Evolutionary conservation across 30 jellyfish, hydroid and myxozoan species (phyloP).

Genomic region (Nemopilema nomurai): DNA sequence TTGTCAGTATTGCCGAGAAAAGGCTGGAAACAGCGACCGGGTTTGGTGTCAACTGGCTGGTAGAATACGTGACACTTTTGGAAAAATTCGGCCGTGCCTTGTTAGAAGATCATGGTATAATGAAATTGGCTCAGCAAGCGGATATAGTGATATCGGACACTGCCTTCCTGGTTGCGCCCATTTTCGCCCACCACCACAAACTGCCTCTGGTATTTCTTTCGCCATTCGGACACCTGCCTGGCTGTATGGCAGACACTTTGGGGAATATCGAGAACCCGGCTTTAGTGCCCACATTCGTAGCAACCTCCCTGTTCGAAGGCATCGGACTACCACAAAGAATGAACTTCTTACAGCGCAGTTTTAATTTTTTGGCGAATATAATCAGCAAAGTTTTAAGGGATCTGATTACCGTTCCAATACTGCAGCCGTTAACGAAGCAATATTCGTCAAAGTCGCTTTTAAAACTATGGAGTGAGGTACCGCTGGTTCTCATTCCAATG

Average conservation of each 20-base stretch:
- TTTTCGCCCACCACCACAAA: conserved; percentile 61
- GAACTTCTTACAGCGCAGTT: conserved; percentile 66
- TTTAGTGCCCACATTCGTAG: conserved; percentile 50
- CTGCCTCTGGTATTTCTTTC: conserved; percentile 58
- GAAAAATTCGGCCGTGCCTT: conserved; percentile 37
- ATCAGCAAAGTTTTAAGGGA: conserved; percentile 41
- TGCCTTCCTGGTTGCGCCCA: conserved; percentile 46
- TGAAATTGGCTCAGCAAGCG: conserved; percentile 26
- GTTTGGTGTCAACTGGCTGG: conserved; percentile 67
- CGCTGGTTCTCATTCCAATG: conserved; percentile 66
- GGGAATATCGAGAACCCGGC: conserved; percentile 68
- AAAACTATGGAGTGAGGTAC: conserved; percentile 52
- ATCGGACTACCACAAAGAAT: conserved; percentile 64
- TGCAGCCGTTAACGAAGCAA: conserved; percentile 34
- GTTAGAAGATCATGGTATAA: conserved; percentile 32
- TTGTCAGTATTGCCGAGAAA: conserved; percentile 52
- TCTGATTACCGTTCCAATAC: conserved; percentile 31
- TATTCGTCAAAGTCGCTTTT: conserved; percentile 38
- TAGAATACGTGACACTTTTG: conserved; percentile 28
- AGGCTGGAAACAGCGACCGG: conserved; percentile 47
- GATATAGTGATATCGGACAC: conserved; percentile 63
- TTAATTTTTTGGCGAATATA: conserved; percentile 33
- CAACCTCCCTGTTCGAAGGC: conserved; percentile 41
- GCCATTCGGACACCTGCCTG: conserved; percentile 70
- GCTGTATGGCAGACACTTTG: conserved; percentile 51